Percentiles rank a stretch among this genome's conserved stretches.
These are phyloP conservation scores for Macrotis lagotis DNA, from an alignment of 2,113 vertebrate species.

Conservation along the genomic window DNA sequence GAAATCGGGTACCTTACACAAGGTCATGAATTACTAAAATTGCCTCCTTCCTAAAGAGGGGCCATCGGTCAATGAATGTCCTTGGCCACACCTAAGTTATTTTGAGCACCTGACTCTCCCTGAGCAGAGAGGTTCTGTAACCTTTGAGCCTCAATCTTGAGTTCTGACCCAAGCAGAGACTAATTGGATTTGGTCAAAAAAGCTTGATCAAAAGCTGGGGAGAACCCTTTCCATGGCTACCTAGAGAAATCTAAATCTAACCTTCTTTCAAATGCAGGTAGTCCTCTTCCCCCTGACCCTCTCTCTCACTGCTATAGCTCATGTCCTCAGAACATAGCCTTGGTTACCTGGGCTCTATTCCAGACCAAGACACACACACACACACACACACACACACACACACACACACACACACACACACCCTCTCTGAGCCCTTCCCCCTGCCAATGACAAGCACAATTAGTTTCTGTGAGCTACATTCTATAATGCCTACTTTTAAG, in stretches of 20 bases:
- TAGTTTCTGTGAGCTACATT: not conserved
- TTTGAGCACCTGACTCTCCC: not conserved
- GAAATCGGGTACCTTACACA: not conserved
- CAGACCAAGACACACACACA: not conserved
- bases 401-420: not conserved
- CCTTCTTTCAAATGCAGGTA: not conserved
- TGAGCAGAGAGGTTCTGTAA: not conserved
- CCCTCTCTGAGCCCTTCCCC: not conserved
- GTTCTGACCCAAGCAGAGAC: not conserved
- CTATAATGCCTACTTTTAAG: not conserved
- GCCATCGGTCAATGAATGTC: not conserved
- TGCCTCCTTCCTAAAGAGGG: not conserved
- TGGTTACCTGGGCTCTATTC: not conserved
- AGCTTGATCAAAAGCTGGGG: not conserved
- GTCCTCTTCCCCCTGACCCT: not conserved
- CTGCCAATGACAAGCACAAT: not conserved
- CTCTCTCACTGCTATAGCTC: not conserved
- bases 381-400: not conserved
- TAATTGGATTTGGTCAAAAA: not conserved
- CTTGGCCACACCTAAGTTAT: not conserved
- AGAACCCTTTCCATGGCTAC: not conserved
- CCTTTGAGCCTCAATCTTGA: not conserved
- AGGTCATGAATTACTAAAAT: not conserved
- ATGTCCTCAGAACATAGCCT: not conserved
- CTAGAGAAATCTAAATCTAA: not conserved